Base-by-base conservation (phyloP, 2,888 invertebrate genomes). In the Oscheius myriophilus region DNA sequence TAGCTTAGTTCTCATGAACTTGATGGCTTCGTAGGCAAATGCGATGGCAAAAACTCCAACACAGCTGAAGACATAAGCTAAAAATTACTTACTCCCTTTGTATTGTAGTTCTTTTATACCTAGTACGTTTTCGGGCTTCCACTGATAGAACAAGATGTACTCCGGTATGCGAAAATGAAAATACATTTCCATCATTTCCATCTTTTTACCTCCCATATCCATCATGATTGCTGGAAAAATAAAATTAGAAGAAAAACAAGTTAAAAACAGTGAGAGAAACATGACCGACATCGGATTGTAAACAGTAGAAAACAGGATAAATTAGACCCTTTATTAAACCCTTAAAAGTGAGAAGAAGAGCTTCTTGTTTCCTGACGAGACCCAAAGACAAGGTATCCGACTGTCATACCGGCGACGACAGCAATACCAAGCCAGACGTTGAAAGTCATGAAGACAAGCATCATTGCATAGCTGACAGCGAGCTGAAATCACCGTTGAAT, bases 171-270 rank as follows among this genome's bases (percentile, higher is more conserved):
- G 78, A 42, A 81, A 82, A 51, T 84, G 84, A 61, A 85, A 85
- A 58, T 75, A 83, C 85, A 85, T 85, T n/a, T 74, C 66, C 85
- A 85, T 85, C 84, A 84, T 84, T 70, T 74, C 66, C 85, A 85
- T 85, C 84, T 82, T 84, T 70, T n/a, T 43, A 59, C 59, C 55
- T 18, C 23, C 7, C 33, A 12, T 25, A 43, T 45, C 12, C 21
- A 18, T 33, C 21, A 23, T 23, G 23, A 23, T 49, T 49, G 33
- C 54, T 54, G 21, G 33, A 33, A 33, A 33, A 3, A 33, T 33
- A 6, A 33, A 33, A 33, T 3, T 33, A 6, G 3, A 33, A 33
- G 16, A 14, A 43, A 12, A 3, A 3, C 9, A 9, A 9, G 33
- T 33, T 33, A 3, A 33, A 33, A 6, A 6, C 4, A 6, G 9